Conservation (phyloP, 2,888 invertebrate genomes). For the Cataglyphis altisquamis region DNA sequence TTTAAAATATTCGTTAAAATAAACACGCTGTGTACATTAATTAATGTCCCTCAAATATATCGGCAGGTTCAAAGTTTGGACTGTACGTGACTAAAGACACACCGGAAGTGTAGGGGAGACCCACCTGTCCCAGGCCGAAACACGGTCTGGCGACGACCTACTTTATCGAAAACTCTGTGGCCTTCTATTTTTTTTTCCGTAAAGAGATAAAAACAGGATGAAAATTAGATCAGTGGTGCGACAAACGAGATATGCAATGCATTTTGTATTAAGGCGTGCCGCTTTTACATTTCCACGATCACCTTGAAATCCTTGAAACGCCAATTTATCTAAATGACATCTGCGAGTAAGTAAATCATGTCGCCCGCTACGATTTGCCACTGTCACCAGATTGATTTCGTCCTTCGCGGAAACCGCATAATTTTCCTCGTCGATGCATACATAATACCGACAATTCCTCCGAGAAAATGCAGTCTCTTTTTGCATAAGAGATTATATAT, state of each 20-base stretch:
- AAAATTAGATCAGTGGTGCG: constrained; percentile 21
- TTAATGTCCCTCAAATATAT: background rate
- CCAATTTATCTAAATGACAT: constrained; percentile 39
- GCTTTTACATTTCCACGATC: constrained; percentile 46
- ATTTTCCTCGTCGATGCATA: constrained; percentile 16
- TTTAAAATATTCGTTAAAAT: constrained; percentile 4
- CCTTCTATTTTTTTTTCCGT: constrained; percentile 5
- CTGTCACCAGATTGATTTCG: constrained; percentile 35
- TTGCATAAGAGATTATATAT: constrained; percentile 34
- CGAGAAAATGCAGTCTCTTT: constrained; percentile 31
- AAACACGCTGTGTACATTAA: too few relatives aligned
- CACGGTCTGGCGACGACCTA: constrained; percentile 37
- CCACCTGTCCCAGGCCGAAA: constrained; percentile 57
- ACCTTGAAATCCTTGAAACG: constrained; percentile 43
- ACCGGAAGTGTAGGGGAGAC: constrained; percentile 63
- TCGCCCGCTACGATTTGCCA: constrained; percentile 9
- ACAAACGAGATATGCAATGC: constrained; percentile 38
- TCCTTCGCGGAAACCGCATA: constrained; percentile 37
- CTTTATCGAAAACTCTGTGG: constrained; percentile 19
- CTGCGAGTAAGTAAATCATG: background rate
- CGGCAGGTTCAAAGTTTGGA: constrained; percentile 1
- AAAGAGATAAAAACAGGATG: constrained; percentile 13
- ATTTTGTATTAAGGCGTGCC: constrained; percentile 14
- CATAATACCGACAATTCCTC: constrained; percentile 13
- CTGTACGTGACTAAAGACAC: background rate